Conservation (phyloP, 1,140 invertebrate species). For the Parapsyche elsis region DNA sequence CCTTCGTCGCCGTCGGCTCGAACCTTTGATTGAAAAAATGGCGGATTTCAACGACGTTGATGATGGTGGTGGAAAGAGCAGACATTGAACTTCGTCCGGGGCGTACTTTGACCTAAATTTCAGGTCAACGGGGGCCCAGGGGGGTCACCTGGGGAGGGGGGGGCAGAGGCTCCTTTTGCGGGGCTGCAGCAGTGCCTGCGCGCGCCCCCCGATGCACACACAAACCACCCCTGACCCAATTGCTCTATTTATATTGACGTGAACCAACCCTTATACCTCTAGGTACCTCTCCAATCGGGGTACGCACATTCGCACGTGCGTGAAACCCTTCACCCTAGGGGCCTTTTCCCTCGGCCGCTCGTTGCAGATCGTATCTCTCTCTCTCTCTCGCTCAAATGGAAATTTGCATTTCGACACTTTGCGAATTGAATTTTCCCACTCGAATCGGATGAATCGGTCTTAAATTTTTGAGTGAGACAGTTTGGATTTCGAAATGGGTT, state of each 20-base stretch:
- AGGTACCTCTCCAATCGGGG: background rate
- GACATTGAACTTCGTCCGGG: slow-evolving; percentile 31
- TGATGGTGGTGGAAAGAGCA: background rate
- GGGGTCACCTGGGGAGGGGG: background rate
- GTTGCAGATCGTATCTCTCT: background rate
- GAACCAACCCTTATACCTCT: background rate
- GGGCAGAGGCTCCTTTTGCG: background rate
- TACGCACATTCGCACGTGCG: background rate
- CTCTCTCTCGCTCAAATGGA: too few species aligned
- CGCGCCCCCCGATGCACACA: background rate
- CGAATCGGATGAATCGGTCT: too few species aligned
- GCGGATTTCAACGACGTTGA: too few species aligned
- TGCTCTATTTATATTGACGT: slow-evolving; percentile 17
- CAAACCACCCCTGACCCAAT: slow-evolving; percentile 18
- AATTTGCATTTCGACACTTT: too few species aligned
- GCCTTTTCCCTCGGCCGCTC: background rate
- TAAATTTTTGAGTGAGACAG: too few species aligned
- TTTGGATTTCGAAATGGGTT: too few species aligned
- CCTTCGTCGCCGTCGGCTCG: too few species aligned
- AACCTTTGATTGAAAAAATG: too few species aligned
- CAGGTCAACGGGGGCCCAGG: background rate
- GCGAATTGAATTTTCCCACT: too few species aligned
- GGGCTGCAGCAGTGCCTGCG: background rate
- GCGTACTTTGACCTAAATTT: slow-evolving; percentile 9
- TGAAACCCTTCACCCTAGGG: background rate